These are phyloP conservation scores for Styela clava DNA, from an alignment of 23 tunicate genomes.

Conservation along the genomic window DNA sequence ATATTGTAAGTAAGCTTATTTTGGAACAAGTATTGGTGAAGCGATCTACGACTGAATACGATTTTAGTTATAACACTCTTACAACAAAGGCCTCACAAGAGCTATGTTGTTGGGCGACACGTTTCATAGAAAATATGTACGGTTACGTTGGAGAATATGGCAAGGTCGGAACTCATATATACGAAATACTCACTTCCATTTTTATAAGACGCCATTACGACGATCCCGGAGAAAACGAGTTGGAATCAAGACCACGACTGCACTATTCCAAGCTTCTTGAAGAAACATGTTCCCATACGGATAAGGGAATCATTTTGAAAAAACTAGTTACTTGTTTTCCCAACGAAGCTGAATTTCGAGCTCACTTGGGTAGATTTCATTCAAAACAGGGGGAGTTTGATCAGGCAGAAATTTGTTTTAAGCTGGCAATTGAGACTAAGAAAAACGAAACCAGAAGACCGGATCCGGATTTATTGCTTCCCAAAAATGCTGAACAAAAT, in stretches of 20 bases:
- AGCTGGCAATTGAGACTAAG: background rate
- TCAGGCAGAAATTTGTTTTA: conserved; percentile 4
- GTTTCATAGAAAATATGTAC: conserved; percentile 30
- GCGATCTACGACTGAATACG: background rate
- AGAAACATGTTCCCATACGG: conserved; percentile 11
- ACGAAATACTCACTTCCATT: conserved; percentile 28
- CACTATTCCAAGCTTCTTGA: conserved; percentile 38
- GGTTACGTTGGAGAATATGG: conserved; percentile 1
- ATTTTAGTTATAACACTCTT: background rate
- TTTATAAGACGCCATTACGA: conserved; percentile 45
- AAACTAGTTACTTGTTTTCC: conserved; percentile 42
- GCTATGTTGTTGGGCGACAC: conserved; percentile 20
- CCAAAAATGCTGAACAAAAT: background rate
- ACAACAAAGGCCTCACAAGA: conserved; percentile 10
- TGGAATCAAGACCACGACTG: background rate
- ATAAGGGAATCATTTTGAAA: conserved; percentile 26
- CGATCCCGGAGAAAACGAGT: conserved; percentile 39
- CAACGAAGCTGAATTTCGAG: conserved; percentile 43
- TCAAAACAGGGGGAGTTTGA: conserved; percentile 2
- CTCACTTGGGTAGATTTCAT: conserved; percentile 59
- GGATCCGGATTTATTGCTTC: background rate
- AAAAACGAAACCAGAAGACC: background rate
- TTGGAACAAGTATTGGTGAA: conserved; percentile 41
- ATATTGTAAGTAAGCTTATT: conserved; percentile 43
- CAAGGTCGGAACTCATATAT: background rate